Base-by-base conservation (phyloP, 2,888 invertebrate genomes). In the Mimas tiliae region DNA sequence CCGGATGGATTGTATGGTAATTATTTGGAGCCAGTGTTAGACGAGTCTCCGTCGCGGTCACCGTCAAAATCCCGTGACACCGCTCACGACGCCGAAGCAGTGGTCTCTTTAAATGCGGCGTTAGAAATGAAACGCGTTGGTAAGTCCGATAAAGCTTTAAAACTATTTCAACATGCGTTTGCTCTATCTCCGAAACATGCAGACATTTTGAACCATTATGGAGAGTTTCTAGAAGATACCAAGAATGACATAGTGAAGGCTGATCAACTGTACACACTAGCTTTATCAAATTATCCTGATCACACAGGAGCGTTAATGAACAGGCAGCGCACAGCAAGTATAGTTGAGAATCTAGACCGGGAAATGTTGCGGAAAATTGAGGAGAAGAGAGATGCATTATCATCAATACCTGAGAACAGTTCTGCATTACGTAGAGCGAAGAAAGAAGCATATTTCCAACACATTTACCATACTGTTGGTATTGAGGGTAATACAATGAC, bases 401-500 rank as follows among this genome's bases (percentile, higher is more conserved):
- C 97, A 27, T 95, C 96, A 6, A 96, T 98, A 79, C 97, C 98
- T 19, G 96, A 97, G 71, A 95, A 95, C 51, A 96, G 96, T 85
- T 95, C 96, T 0, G 97, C 98, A 6, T 91, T 99, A 73, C 94
- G 97, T 64, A 95, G 98, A 78, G 97, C 98, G 4, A 98, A 98
- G 82, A 97, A 97, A 83, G 99, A 99, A 87, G 98, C 98, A 1
- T 99, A 99, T 87, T 99, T 98, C 85, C 96, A 97, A 81, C 98
- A 99, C 83, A 98, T 99, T 70, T 98, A 99, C 87, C 99, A 99
- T 83, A 98, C 99, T 0, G 98, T 98, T 21, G 99, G 98, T 33
- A 98, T 99, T 72, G 99, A 99, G 91, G 99, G 99, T 0, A 99
- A 99, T 83, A 99, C 99, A 0, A 97, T 99, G 96, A 97, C 98